Conservation (phyloP, 2,113 vertebrate species). For the Syngnathoides biaculeatus region DNA sequence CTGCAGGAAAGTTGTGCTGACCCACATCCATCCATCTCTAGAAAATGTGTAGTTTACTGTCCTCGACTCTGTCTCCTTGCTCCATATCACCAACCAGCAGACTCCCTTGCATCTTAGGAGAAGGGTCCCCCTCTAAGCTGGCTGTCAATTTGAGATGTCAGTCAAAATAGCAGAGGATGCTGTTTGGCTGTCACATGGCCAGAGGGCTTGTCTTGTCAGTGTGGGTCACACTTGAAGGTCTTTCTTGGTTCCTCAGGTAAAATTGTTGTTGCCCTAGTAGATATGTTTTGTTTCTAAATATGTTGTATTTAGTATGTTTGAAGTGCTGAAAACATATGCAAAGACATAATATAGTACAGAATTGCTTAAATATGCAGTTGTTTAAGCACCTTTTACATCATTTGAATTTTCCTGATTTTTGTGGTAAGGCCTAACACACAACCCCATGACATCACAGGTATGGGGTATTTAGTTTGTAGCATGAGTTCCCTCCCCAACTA, state of each 20-base stretch:
- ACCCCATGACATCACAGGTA: too few relatives aligned
- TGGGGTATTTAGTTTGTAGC: too few relatives aligned
- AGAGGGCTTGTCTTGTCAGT: slow-evolving; percentile 30
- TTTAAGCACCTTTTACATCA: too few relatives aligned
- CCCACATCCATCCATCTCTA: slow-evolving; percentile 18
- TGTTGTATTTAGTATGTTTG: too few relatives aligned
- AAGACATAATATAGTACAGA: too few relatives aligned
- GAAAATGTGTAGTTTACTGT: slow-evolving; percentile 14
- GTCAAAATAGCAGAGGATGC: slow-evolving; percentile 22
- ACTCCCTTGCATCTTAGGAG: slow-evolving; percentile 29
- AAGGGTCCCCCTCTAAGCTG: slow-evolving; percentile 35
- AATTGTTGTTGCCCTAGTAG: neutral
- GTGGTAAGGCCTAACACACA: too few relatives aligned
- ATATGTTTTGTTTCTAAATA: too few relatives aligned
- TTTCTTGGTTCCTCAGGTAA: neutral
- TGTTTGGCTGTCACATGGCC: slow-evolving; percentile 42
- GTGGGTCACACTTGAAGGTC: slow-evolving; percentile 12
- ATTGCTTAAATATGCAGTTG: too few relatives aligned
- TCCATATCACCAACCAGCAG: slow-evolving; percentile 52
- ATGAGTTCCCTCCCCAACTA: too few relatives aligned
- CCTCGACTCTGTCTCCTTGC: slow-evolving; percentile 19
- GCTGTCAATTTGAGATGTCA: slow-evolving; percentile 44
- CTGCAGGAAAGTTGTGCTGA: neutral
- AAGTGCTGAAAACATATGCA: too few relatives aligned
- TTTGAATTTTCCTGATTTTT: too few relatives aligned